These are phyloP conservation scores for Apostichopus japonicus DNA, from an alignment of 35 echinoderm and acorn worm genomes.

Conservation along the genomic window DNA sequence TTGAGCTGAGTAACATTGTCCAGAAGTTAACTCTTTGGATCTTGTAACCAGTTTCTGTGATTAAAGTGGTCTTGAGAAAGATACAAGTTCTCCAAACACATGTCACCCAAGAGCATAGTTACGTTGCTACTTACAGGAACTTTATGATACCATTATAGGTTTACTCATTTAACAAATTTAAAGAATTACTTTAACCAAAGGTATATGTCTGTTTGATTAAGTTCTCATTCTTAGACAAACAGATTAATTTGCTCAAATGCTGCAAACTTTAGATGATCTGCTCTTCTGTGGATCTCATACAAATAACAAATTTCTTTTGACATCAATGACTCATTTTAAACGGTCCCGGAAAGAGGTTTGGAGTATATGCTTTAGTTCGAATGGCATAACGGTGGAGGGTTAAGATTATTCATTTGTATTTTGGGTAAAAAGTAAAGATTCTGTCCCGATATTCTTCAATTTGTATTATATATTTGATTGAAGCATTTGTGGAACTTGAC, in stretches of 20 bases:
- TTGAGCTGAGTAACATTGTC: constrained; percentile 10
- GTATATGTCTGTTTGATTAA: constrained; percentile 18
- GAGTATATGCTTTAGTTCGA: no score
- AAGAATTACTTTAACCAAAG: not conserved
- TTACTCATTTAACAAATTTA: constrained; percentile 21
- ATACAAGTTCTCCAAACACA: not conserved
- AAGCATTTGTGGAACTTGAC: not conserved
- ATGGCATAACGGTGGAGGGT: no score
- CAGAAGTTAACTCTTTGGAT: not conserved
- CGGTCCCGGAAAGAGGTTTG: no score
- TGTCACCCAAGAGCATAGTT: constrained; percentile 15
- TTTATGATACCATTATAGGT: constrained; percentile 11
- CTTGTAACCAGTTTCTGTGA: constrained; percentile 7
- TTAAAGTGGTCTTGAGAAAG: constrained; percentile 7
- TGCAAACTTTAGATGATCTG: no score
- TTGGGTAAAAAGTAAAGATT: no score
- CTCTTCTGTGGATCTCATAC: no score
- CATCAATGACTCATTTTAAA: no score
- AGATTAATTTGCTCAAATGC: not conserved
- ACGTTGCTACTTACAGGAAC: not conserved
- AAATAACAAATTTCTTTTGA: no score
- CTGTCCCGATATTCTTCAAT: no score
- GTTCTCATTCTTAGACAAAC: not conserved
- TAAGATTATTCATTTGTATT: no score
- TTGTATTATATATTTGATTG: not conserved